Conservation (phyloP, 1,140 invertebrate species). For the Tetranychus cinnabarinus region DNA sequence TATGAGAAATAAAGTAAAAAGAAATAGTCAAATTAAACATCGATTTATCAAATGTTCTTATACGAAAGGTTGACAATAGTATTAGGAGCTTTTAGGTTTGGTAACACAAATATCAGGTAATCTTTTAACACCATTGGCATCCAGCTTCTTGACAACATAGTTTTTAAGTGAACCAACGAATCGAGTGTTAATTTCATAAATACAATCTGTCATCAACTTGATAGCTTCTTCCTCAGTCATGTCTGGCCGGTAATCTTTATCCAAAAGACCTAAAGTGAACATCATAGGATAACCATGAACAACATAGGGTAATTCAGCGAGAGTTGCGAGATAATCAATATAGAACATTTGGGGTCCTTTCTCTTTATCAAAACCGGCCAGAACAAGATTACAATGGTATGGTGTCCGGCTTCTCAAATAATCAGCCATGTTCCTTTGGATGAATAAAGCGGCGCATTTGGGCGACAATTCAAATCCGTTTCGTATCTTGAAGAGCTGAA, state of each 20-base stretch:
- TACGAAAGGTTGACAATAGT: not conserved
- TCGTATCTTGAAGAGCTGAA: slow-evolving; percentile 94
- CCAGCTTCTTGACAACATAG: slow-evolving; percentile 67
- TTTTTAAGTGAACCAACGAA: slow-evolving; percentile 73
- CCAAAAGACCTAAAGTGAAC: slow-evolving; percentile 76
- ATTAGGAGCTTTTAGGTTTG: not conserved
- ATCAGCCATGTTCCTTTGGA: slow-evolving; percentile 76
- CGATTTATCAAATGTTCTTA: no score
- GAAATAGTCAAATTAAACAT: no score
- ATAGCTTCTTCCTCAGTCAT: slow-evolving; percentile 58
- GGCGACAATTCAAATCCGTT: slow-evolving; percentile 90
- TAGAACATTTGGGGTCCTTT: slow-evolving; percentile 42
- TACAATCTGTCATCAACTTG: slow-evolving; percentile 60
- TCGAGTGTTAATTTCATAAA: slow-evolving; percentile 68
- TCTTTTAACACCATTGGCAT: slow-evolving; percentile 55
- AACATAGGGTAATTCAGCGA: slow-evolving; percentile 62
- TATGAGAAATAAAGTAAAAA: no score
- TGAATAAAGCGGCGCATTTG: slow-evolving; percentile 70
- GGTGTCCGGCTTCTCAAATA: slow-evolving; percentile 61
- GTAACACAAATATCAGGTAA: slow-evolving; percentile 24
- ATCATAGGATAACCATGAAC: slow-evolving; percentile 87
- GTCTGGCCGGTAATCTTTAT: slow-evolving; percentile 66
- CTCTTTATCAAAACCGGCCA: slow-evolving; percentile 61
- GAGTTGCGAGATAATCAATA: slow-evolving; percentile 79
- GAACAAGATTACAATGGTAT: slow-evolving; percentile 64